Percentiles rank a stretch among this genome's conserved stretches.
phyloP scores from a whole-genome alignment of 2,797 vertebrate genomes.

The Micropoecilia bifurca region DNA sequence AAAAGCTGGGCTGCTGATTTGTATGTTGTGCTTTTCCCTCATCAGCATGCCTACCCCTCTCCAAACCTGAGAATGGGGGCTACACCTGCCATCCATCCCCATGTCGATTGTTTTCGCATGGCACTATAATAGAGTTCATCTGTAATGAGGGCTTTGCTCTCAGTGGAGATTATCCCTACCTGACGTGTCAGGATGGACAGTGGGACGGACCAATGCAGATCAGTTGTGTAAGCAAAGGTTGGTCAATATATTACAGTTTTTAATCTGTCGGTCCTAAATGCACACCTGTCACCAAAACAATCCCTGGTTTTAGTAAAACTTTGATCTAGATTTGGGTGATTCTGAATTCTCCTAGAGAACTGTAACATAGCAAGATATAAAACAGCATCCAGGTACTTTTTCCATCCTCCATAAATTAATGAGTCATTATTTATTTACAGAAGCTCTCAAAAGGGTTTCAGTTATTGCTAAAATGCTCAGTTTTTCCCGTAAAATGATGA shows the following conservation, averaged over 20 bases:
- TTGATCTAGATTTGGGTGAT: background rate
- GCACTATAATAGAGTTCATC: conserved; percentile 93
- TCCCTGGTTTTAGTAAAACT: background rate
- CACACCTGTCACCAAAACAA: background rate
- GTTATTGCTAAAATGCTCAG: background rate
- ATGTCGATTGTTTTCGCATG: conserved; percentile 87
- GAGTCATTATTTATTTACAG: background rate
- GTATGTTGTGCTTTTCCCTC: conserved; percentile 12
- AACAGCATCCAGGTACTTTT: background rate
- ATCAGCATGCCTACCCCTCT: conserved; percentile 89
- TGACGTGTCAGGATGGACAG: conserved; percentile 94
- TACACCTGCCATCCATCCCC: conserved; percentile 92
- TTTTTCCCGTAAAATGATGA: background rate
- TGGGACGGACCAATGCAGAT: conserved; percentile 93
- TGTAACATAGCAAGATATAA: background rate
- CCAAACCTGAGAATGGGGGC: conserved; percentile 91
- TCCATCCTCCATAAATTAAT: background rate
- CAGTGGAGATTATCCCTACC: conserved; percentile 93
- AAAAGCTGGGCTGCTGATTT: background rate
- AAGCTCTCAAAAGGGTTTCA: background rate
- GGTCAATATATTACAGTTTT: conserved; percentile 38
- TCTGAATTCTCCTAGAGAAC: background rate
- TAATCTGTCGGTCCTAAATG: background rate
- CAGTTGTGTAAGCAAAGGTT: conserved; percentile 91
- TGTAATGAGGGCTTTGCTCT: conserved; percentile 92